These are phyloP conservation scores for Dicrurus megarhynchus DNA, from an alignment of 2,113 vertebrate genomes.

Conservation along the genomic window DNA sequence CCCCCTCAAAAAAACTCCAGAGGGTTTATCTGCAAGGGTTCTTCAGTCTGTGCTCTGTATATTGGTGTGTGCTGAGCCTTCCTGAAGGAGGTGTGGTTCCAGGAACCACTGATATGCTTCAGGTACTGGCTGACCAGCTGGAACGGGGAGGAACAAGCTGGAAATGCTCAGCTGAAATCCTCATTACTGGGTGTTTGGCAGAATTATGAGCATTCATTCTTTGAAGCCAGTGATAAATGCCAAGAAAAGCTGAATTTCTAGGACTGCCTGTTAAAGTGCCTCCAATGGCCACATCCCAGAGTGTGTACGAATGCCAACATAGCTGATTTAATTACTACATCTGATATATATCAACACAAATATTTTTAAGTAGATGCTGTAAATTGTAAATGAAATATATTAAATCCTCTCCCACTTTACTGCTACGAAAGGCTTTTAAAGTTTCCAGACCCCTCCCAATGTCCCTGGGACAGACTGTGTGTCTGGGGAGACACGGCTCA, in stretches of 20 bases:
- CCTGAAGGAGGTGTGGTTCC: neutral
- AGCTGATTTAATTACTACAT: neutral
- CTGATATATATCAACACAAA: neutral
- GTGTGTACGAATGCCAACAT: neutral
- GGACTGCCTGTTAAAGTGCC: neutral
- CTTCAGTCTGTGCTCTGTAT: neutral
- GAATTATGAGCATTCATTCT: neutral
- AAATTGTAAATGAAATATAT: neutral
- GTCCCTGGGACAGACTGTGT: neutral
- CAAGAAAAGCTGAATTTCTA: neutral
- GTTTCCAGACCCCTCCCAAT: accelerated
- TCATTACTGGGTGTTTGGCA: neutral
- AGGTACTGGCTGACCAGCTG: neutral
- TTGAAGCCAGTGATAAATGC: neutral
- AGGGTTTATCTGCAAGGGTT: neutral
- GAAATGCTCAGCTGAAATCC: neutral
- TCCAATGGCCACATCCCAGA: neutral
- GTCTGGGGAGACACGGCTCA: neutral
- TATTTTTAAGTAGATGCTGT: neutral
- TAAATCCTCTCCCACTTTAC: neutral
- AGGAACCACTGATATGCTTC: neutral
- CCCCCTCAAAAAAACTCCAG: neutral
- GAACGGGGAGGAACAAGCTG: neutral
- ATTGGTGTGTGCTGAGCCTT: neutral
- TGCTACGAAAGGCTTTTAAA: neutral